Conservation (phyloP, 2,113 vertebrate genomes). For the Philantomba maxwellii region DNA sequence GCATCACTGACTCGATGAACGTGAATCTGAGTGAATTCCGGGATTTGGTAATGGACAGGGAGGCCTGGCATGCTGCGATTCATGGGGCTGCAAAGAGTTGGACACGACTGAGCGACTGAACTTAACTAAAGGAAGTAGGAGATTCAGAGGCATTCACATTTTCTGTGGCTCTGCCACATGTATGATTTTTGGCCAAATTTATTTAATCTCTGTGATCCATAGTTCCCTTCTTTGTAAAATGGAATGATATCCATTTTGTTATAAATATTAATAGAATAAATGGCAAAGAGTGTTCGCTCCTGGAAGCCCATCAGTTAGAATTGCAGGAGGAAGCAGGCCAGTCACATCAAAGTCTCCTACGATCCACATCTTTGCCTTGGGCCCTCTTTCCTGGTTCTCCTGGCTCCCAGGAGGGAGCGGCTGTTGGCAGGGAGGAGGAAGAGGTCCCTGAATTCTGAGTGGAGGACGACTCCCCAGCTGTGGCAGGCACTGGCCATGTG, state of each 20-base stretch:
- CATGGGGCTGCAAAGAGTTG: too few species aligned
- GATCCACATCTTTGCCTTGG: background rate
- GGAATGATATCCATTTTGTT: background rate
- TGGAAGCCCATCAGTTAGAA: background rate
- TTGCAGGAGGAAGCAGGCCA: accelerated
- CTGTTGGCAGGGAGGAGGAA: background rate
- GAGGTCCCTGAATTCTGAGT: background rate
- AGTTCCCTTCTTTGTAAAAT: background rate
- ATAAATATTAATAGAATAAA: background rate
- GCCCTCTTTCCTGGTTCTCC: background rate
- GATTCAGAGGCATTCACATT: background rate
- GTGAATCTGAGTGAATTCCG: background rate
- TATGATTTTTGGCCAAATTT: background rate
- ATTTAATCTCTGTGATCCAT: background rate
- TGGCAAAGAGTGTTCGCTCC: background rate
- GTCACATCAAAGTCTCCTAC: background rate
- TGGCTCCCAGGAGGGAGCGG: background rate
- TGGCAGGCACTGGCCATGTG: background rate
- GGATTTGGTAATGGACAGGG: background rate
- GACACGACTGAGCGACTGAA: too few species aligned
- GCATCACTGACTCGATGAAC: background rate
- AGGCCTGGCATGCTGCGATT: too few species aligned
- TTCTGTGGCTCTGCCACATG: background rate
- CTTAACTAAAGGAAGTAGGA: too few species aligned
- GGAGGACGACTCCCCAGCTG: background rate